Base-by-base conservation (phyloP, 1,140 invertebrate species). In the Nilaparvata lugens region DNA sequence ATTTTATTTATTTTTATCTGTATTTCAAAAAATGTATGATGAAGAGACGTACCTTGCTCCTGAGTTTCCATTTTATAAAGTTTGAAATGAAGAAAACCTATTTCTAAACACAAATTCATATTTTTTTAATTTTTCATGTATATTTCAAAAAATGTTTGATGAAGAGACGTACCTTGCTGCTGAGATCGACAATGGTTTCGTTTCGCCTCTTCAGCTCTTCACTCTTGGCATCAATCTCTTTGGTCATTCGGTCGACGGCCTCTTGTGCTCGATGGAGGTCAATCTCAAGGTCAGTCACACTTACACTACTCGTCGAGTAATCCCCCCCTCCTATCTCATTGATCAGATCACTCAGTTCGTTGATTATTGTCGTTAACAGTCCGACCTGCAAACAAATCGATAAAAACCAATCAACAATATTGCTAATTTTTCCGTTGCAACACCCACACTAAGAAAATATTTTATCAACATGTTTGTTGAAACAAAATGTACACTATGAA, bases 161-260 rank as follows among this genome's bases (percentile, higher is more conserved):
- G 31, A 35, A n/a, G 31, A 11, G 31, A 25, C 76, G 80, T 70
- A 89, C 82, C 78, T 91, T 91, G 70, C 84, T 86, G 60, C 86
- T 87, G 35, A 91, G 77, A 56, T 93, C 86, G 63, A 88, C 81
- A 24, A 93, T 82, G 19, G 87, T 79, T 58, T 93, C 88, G 52
- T 85, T 83, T 63, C 89, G 84, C 65, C 86, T 81, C 66, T 90
- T 88, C 9, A 92, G 79, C 71, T 93, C 88, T 0, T 88, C 82
- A 65, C 87, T 86, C 58, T 87, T 78, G 63, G 90, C 85, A 31
- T 91, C 89, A 28, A 91, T 75, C 64, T 91, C 85, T 61, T 92
- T 88, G n/a, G 86, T 81, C 55, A 89, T 82, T 45, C 87, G 80
- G 24, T 90, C 89, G 0, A 90, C 75, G 53, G 62, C 74, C 73